Evolutionary conservation across 2,113 vertebrate genomes (phyloP).

Genomic region (Cairina moschata): DNA sequence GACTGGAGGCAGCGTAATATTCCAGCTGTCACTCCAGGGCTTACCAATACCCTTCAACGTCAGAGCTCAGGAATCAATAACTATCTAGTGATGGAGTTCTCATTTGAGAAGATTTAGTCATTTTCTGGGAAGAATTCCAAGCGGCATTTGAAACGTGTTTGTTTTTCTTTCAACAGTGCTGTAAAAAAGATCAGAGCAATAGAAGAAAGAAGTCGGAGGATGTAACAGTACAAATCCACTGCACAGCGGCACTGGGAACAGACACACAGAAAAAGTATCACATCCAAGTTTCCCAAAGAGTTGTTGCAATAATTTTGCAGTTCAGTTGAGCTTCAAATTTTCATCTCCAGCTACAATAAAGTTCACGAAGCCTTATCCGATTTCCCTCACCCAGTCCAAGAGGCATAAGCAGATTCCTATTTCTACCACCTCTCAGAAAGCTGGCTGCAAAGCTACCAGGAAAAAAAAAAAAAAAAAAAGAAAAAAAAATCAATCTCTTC

Average conservation of each 20-base stretch:
- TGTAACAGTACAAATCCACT: neutral
- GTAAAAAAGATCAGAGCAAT: neutral
- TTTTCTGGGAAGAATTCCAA: constrained; percentile 28
- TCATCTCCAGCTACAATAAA: neutral
- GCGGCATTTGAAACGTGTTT: neutral
- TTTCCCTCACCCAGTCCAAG: neutral
- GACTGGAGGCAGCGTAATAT: neutral
- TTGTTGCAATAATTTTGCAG: neutral
- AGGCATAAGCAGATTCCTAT: neutral
- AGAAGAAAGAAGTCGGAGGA: neutral
- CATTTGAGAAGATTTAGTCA: neutral
- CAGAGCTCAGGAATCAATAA: neutral
- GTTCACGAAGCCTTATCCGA: neutral
- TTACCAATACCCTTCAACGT: accelerated
- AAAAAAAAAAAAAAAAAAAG: no score
- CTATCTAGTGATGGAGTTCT: neutral
- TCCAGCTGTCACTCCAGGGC: neutral
- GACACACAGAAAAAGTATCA: neutral
- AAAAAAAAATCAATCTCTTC: neutral
- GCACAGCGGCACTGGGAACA: accelerated
- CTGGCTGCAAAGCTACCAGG: neutral
- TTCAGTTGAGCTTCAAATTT: neutral
- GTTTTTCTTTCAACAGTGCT: neutral
- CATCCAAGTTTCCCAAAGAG: neutral
- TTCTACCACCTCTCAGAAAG: neutral